These are phyloP conservation scores for Lophius piscatorius DNA, from an alignment of 2,113 vertebrate genomes.

Conservation along the genomic window DNA sequence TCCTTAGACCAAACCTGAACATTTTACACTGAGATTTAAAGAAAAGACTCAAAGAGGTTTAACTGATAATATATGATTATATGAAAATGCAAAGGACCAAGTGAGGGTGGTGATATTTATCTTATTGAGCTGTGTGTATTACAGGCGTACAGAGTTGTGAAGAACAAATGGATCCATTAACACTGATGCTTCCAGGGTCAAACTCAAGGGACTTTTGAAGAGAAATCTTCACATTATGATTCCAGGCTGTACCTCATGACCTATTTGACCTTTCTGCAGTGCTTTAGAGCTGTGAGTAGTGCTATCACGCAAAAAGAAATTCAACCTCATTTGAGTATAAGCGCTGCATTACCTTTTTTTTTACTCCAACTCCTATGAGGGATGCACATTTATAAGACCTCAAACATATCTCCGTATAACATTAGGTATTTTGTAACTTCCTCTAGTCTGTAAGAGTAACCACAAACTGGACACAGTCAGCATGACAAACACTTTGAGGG, in stretches of 20 bases:
- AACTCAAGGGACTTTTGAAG: conserved; percentile 37
- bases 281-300: conserved; percentile 12
- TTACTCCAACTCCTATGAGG: conserved; percentile 8
- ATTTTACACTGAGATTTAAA: conserved; percentile 65
- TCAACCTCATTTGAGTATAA: conserved; percentile 34
- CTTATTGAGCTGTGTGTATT: conserved; percentile 56
- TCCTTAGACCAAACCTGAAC: conserved; percentile 76
- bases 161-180: conserved; percentile 36
- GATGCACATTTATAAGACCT: conserved; percentile 1
- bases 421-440: background rate
- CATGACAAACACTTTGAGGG: conserved; percentile 56
- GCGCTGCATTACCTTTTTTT: conserved; percentile 44
- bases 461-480: conserved; percentile 32
- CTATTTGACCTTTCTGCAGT: conserved; percentile 33
- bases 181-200: conserved; percentile 24
- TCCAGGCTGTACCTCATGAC: background rate
- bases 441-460: conserved; percentile 1
- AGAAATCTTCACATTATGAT: conserved; percentile 17
- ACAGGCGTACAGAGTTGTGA: conserved; percentile 55
- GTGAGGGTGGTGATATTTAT: conserved; percentile 61
- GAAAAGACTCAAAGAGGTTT: conserved; percentile 37
- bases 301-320: conserved; percentile 19
- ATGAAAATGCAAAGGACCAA: conserved; percentile 74
- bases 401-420: background rate
- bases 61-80: conserved; percentile 46